A percentile compares a stretch with the other conserved stretches of the same genome.
phyloP scores from a whole-genome alignment of 2,888 invertebrate genomes.

The Leuctra nigra region DNA sequence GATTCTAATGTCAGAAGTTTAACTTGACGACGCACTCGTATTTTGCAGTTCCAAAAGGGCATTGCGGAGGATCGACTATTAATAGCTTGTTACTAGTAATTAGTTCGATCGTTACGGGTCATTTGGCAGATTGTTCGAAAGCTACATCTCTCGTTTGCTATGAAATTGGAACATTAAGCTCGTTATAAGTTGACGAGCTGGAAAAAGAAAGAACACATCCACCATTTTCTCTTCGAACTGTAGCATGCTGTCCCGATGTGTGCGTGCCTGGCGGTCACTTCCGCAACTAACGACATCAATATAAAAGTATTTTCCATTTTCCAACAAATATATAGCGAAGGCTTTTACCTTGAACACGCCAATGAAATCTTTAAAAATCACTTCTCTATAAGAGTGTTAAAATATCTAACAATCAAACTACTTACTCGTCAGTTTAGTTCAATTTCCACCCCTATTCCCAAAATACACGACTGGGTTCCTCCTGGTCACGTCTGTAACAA shows the following conservation, averaged over 20 bases:
- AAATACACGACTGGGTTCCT: no score
- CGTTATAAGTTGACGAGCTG: background rate
- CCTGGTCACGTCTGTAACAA: no score
- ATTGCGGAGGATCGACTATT: background rate
- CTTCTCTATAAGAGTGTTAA: background rate
- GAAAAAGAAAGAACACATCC: background rate
- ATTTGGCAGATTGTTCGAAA: constrained; percentile 1
- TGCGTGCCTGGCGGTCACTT: constrained; percentile 16
- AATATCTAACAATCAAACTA: no score
- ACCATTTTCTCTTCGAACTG: constrained; percentile 6
- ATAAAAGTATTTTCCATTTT: constrained; percentile 18
- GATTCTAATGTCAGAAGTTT: background rate
- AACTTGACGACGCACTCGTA: background rate
- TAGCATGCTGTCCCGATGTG: background rate
- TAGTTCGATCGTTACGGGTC: background rate
- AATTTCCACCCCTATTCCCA: no score
- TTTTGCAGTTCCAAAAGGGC: background rate
- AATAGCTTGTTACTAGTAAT: background rate
- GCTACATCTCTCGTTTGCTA: background rate
- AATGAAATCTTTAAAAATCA: constrained; percentile 9
- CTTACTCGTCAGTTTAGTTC: no score
- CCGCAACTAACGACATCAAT: constrained; percentile 19
- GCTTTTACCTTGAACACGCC: constrained; percentile 14
- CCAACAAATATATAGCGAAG: background rate
- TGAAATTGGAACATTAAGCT: background rate